Evolutionary conservation across 2,113 vertebrate species (phyloP).

Genomic region (Daubentonia madagascariensis): DNA sequence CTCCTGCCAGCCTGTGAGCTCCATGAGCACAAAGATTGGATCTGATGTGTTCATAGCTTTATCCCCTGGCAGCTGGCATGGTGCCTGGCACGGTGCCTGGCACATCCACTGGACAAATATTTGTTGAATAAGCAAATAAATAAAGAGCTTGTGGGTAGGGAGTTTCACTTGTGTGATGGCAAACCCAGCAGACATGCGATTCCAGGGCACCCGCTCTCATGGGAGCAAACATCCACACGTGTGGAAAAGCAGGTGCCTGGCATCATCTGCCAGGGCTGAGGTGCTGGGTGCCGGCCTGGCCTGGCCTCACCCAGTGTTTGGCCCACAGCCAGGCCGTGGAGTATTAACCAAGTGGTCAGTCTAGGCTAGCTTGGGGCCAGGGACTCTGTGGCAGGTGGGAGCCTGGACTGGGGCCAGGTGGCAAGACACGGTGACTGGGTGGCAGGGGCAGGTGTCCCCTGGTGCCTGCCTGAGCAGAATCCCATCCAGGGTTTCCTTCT

Average conservation of each 20-base stretch:
- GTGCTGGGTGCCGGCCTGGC: background rate
- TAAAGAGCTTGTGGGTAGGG: background rate
- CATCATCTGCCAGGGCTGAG: background rate
- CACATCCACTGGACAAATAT: background rate
- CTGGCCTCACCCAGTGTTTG: background rate
- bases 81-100: background rate
- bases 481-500: background rate
- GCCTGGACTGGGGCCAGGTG: background rate
- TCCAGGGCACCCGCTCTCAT: background rate
- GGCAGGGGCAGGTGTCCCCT: background rate
- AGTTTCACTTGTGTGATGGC: background rate
- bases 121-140: constrained; percentile 1
- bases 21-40: background rate
- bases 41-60: background rate
- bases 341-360: background rate
- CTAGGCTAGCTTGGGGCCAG: background rate
- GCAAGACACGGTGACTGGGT: background rate
- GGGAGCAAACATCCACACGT: background rate
- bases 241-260: background rate
- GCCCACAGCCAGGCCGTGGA: background rate
- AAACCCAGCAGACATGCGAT: background rate
- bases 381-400: background rate
- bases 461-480: background rate
- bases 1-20: background rate
- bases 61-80: background rate